Conservation (phyloP, 2,797 vertebrate genomes). For the Chromis chromis region DNA sequence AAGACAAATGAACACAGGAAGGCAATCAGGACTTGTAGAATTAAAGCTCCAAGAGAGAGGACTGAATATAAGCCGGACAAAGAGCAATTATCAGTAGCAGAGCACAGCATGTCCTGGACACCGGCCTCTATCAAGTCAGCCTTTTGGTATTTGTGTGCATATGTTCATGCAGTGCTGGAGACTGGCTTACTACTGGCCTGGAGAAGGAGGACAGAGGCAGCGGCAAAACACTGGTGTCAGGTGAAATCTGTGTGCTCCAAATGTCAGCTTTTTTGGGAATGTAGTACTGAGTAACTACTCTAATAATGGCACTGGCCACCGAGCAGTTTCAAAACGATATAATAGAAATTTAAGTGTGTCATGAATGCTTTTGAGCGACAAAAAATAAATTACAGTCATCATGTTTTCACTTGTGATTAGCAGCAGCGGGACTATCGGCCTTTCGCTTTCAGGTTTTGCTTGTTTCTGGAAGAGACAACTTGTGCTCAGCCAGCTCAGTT, state of each 20-base stretch:
- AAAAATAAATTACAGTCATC: slow-evolving; percentile 20
- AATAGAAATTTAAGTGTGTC: slow-evolving; percentile 57
- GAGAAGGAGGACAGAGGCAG: slow-evolving; percentile 42
- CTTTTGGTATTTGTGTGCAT: slow-evolving; percentile 43
- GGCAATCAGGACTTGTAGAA: slow-evolving; percentile 66
- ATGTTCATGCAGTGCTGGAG: slow-evolving; percentile 42
- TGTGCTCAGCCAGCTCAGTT: slow-evolving; percentile 29
- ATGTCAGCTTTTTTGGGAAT: slow-evolving; percentile 58
- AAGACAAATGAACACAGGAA: slow-evolving; percentile 68
- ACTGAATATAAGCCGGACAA: slow-evolving; percentile 66
- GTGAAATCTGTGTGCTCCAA: slow-evolving; percentile 47
- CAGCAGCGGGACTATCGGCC: slow-evolving; percentile 16
- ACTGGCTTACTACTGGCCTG: slow-evolving; percentile 25
- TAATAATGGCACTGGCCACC: slow-evolving; percentile 49
- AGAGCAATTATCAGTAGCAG: slow-evolving; percentile 73
- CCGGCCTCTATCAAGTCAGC: slow-evolving; percentile 55
- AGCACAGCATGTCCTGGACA: slow-evolving; percentile 62
- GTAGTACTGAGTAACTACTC: slow-evolving; percentile 45
- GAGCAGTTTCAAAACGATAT: slow-evolving; percentile 38
- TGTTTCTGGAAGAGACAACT: slow-evolving; percentile 18
- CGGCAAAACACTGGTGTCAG: slow-evolving; percentile 55
- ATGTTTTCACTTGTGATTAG: slow-evolving; percentile 22
- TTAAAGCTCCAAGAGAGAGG: slow-evolving; percentile 66
- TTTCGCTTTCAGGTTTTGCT: slow-evolving; percentile 18
- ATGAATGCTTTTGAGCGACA: slow-evolving; percentile 33